These are phyloP conservation scores for Belgica antarctica DNA, from an alignment of 2,888 invertebrate genomes.

Conservation along the genomic window DNA sequence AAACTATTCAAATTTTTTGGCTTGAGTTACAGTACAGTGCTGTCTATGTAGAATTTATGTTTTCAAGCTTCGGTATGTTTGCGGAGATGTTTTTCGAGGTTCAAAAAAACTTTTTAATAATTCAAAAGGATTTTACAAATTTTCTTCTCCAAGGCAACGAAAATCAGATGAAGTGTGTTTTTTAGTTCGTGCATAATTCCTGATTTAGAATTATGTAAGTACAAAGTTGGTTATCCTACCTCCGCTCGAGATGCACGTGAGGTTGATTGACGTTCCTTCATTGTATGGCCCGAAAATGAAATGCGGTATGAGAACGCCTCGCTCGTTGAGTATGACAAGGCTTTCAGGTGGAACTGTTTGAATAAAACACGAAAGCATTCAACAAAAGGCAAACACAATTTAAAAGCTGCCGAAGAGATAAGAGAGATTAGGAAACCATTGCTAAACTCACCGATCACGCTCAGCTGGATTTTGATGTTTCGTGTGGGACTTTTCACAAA, in stretches of 20 bases:
- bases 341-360: constrained; percentile 79
- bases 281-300: constrained; percentile 81
- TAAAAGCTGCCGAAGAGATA: constrained; percentile 1
- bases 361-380: constrained; percentile 45
- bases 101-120: neutral
- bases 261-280: constrained; percentile 76
- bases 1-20: too few species aligned
- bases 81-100: neutral
- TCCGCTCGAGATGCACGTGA: constrained; percentile 81
- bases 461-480: constrained; percentile 82
- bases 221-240: constrained; percentile 65
- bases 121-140: neutral
- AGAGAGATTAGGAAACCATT: too few species aligned
- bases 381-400: neutral
- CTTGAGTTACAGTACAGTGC: too few species aligned
- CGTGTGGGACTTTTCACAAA: constrained; percentile 86
- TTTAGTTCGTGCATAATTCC: too few species aligned
- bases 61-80: neutral
- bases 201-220: too few species aligned
- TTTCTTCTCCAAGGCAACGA: too few species aligned
- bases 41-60: too few species aligned
- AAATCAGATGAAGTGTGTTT: neutral
- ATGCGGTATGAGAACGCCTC: constrained; percentile 70
- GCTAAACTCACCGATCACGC: constrained; percentile 88
- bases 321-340: constrained; percentile 75